Base-by-base conservation (phyloP, 2,888 invertebrate species). In the Drosophila anceps region DNA sequence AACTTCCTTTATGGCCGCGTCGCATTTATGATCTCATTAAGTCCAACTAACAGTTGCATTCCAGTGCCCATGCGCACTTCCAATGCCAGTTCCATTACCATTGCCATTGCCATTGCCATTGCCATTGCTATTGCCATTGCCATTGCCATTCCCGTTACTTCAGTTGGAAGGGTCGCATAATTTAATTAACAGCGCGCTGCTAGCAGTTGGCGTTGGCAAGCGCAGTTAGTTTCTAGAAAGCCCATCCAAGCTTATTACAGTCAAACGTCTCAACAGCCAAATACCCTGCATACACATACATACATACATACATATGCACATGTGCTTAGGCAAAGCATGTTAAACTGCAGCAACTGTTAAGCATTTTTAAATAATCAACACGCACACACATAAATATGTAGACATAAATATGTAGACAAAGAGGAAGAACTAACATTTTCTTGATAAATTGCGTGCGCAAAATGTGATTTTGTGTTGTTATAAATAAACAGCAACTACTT, bases 141-240 rank as follows among this genome's bases (percentile, higher is more conserved):
- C 46, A 51, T 55, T 55, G 35, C 24, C 18, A 44, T 29, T 66
- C 31, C 35, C 33, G 31, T 31, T 57, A 27, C 41, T 29, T 35
- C 13, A 27, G 4, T 44, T 53, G 20, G 41, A 15, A 15, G 4
- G 13, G 62, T 13, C 44, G 70, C 68, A 67, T 81, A 86, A 83
- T 88, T 86, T 64, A 83, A 84, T 84, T 89, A 84, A 76, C 84
- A 89, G 61, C 71, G 67, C 59, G 70, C 67, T 72, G 65, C 69
- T 82, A 88, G 90, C 46, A 64, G 70, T 35, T 69, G 68, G 62
- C 77, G 43, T 39, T n/a, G 62, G 18, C 44, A 20, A n/a, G 31
- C 31, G 58, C 54, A 48, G 58, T 63, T 70, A 12, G 72, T 65
- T 80, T 43, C 20, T 24, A 58, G 46, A 37, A 65, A 57, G 62